Evolutionary conservation across 2,113 vertebrate genomes (phyloP).

Genomic region (Turdus rufiventris): DNA sequence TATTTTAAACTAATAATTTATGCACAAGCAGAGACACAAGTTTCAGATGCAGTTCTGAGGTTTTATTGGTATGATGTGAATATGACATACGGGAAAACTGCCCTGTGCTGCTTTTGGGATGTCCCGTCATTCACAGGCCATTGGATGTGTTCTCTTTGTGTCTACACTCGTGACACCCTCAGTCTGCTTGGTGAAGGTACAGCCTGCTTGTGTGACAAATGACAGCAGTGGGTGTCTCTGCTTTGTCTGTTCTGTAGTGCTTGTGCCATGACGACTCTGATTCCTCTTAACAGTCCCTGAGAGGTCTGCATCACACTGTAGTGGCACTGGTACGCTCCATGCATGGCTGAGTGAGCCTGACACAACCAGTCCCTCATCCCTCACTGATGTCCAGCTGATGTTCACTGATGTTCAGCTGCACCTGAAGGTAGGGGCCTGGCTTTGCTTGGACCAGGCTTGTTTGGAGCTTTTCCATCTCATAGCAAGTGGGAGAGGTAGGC

Average conservation of each 20-base stretch:
- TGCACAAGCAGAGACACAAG: not conserved
- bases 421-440: fast-evolving
- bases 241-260: not conserved
- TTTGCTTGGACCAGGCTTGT: not conserved
- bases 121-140: not conserved
- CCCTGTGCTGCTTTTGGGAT: not conserved
- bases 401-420: not conserved
- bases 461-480: not conserved
- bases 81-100: not conserved
- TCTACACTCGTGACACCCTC: not conserved
- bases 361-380: fast-evolving
- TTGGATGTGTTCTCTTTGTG: not conserved
- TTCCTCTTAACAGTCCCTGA: not conserved
- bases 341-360: fast-evolving
- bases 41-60: not conserved
- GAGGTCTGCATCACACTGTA: not conserved
- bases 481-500: not conserved
- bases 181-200: not conserved
- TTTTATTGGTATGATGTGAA: not conserved
- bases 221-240: not conserved
- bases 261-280: not conserved
- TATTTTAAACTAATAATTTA: not conserved
- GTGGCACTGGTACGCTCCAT: not conserved
- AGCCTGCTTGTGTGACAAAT: not conserved
- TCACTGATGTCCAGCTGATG: not conserved